Evolutionary conservation across 2,113 vertebrate species (phyloP).

Genomic region (Crocuta crocuta): DNA sequence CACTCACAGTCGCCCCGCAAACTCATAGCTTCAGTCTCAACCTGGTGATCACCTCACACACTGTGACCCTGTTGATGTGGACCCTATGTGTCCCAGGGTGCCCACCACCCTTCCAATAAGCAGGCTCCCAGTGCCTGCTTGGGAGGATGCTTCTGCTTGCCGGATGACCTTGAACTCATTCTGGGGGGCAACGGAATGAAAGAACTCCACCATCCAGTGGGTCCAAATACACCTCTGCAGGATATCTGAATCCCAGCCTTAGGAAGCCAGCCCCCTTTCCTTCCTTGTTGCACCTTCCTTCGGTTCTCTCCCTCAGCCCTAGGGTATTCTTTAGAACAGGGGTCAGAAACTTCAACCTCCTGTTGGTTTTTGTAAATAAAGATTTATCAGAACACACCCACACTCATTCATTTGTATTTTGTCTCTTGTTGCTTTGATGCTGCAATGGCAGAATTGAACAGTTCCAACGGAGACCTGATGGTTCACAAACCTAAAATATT

Average conservation of each 20-base stretch:
- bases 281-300: background rate
- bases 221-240: background rate
- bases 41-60: background rate
- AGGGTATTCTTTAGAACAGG: background rate
- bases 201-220: rapidly evolving
- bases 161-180: background rate
- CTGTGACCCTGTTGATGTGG: background rate
- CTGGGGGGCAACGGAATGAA: too few relatives aligned
- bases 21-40: background rate
- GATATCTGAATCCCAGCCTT: background rate
- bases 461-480: background rate
- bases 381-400: background rate
- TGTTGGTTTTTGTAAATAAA: background rate
- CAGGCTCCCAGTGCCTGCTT: rapidly evolving
- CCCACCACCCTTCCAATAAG: background rate
- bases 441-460: background rate
- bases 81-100: background rate
- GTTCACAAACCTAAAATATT: background rate
- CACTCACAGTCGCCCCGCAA: background rate
- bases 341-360: background rate
- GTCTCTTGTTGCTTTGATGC: background rate
- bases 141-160: background rate
- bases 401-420: background rate
- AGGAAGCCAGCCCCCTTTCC: background rate
- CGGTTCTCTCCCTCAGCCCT: background rate